Percentiles rank a stretch among this genome's conserved stretches.
These are phyloP conservation scores for Caenorhabditis sp. DNA, from an alignment of 2,888 invertebrate genomes.

Conservation along the genomic window DNA sequence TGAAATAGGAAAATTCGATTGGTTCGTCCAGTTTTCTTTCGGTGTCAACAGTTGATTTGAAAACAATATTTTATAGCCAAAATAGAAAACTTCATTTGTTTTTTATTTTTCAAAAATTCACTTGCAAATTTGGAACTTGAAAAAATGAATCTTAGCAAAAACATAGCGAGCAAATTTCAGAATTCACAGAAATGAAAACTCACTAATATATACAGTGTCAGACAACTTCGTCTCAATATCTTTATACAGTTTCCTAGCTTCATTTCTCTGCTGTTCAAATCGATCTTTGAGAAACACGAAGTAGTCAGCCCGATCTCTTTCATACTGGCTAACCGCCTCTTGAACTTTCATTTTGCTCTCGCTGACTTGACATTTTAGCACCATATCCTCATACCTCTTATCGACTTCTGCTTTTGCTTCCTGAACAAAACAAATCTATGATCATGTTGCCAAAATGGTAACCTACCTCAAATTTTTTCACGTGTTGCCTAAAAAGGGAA, in stretches of 20 bases:
- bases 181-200: constrained; percentile 6
- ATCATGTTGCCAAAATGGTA: background rate
- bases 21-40: no score
- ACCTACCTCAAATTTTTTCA: constrained; percentile 4
- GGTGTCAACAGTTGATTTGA: no score
- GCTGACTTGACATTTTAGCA: background rate
- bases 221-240: constrained; percentile 20
- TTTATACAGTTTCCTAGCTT: constrained; percentile 9
- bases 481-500: constrained; percentile 4
- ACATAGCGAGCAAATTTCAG: background rate
- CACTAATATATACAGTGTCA: constrained; percentile 29
- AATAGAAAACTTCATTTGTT: no score
- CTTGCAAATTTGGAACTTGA: no score
- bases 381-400: constrained; percentile 7
- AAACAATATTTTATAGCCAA: no score
- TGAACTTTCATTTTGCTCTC: constrained; percentile 7
- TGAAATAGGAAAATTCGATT: no score
- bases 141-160: no score
- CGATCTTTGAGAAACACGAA: constrained; percentile 6
- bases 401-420: constrained; percentile 6
- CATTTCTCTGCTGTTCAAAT: constrained; percentile 10
- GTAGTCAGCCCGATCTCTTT: constrained; percentile 21
- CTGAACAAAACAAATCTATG: constrained; percentile 6
- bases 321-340: constrained; percentile 13
- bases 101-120: no score